Percentiles rank a stretch among this genome's conserved stretches.
Conservation (phyloP, 2,113 vertebrate genomes). For the Entomyzon cyanotis region DNA sequence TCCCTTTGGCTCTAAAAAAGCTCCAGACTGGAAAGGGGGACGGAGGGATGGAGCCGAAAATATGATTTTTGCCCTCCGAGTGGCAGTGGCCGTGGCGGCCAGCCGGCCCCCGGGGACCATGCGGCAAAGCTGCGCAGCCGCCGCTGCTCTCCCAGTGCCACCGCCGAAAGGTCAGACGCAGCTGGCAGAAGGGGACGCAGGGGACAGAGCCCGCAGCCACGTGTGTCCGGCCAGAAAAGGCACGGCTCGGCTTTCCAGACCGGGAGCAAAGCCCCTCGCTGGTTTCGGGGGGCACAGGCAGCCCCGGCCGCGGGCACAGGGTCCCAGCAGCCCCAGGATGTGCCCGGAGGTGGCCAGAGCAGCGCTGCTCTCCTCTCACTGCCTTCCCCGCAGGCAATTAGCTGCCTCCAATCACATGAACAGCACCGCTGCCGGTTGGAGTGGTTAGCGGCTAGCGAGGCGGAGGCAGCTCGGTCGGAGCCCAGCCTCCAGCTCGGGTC, state of each 20-base stretch:
- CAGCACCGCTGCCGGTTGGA: background rate
- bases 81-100: background rate
- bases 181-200: background rate
- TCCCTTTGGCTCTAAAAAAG: conserved; percentile 20
- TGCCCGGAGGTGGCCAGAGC: fast-evolving
- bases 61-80: conserved; percentile 52
- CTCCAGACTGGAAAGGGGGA: background rate
- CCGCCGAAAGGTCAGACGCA: conserved; percentile 58
- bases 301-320: fast-evolving
- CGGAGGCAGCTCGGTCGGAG: background rate
- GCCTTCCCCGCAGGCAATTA: background rate
- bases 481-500: background rate
- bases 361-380: background rate
- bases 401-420: background rate
- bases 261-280: fast-evolving
- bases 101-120: conserved; percentile 19
- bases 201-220: background rate
- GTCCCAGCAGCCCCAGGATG: fast-evolving
- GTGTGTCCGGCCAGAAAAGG: fast-evolving
- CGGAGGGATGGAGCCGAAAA: conserved; percentile 59
- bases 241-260: background rate
- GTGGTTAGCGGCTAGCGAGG: background rate
- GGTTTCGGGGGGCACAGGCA: background rate
- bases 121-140: background rate
- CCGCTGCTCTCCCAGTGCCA: background rate